Evolutionary conservation across 2,797 vertebrate species (phyloP).

Genomic region (Semaprochilodus insignis): DNA sequence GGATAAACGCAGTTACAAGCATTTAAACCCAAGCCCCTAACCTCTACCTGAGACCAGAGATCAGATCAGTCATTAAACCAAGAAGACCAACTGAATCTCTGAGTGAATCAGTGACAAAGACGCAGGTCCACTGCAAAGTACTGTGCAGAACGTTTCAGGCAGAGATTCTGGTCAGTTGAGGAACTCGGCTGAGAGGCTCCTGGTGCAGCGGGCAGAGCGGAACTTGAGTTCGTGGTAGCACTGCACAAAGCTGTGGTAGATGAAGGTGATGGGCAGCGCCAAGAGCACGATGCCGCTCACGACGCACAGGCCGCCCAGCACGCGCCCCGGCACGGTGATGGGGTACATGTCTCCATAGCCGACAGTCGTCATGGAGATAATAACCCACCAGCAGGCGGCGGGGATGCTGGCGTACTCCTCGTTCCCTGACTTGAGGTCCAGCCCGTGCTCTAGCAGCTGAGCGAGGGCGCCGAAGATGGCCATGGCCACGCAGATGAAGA

Average conservation of each 20-base stretch:
- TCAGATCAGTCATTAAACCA: conserved; percentile 7
- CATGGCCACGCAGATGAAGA: conserved; percentile 92
- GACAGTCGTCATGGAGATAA: conserved; percentile 93
- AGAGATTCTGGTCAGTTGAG: conserved; percentile 75
- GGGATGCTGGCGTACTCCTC: conserved; percentile 91
- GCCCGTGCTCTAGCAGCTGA: conserved; percentile 89
- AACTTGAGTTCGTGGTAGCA: conserved; percentile 92
- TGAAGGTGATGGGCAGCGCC: conserved; percentile 90
- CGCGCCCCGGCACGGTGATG: conserved; percentile 88
- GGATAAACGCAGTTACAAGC: conserved; percentile 2
- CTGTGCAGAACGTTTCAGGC: neutral
- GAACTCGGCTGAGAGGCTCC: conserved; percentile 86
- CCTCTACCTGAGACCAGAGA: conserved; percentile 35
- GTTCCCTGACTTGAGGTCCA: conserved; percentile 88
- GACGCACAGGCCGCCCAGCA: conserved; percentile 90
- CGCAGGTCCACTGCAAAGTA: neutral
- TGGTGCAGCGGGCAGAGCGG: conserved; percentile 84
- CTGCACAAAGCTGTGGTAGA: conserved; percentile 93
- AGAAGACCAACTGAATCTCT: conserved; percentile 9
- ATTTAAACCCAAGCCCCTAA: conserved; percentile 18
- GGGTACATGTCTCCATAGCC: conserved; percentile 93
- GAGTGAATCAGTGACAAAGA: conserved; percentile 2
- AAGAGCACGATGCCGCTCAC: conserved; percentile 90
- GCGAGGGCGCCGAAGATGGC: conserved; percentile 90
- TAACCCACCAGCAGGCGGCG: conserved; percentile 92